These are phyloP conservation scores for Corella eumyota DNA, from an alignment of 23 tunicate species.

Conservation along the genomic window DNA sequence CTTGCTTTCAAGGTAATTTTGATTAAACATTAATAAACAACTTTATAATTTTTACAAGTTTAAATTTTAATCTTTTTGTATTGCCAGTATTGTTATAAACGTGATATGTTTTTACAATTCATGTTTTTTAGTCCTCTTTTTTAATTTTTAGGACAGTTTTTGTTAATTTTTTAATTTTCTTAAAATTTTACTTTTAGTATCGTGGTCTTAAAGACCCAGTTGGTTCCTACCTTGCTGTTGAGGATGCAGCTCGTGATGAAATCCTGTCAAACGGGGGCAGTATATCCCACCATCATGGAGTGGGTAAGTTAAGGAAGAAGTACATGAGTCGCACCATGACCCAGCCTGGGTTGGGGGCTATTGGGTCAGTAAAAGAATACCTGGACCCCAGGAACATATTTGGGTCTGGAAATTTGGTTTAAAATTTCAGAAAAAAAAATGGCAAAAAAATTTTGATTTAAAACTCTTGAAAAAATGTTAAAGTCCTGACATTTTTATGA, in stretches of 20 bases:
- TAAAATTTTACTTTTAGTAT: slow-evolving; percentile 56
- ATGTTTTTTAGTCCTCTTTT: no score
- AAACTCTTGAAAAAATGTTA: no score
- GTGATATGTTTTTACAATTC: neutral
- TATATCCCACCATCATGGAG: slow-evolving; percentile 87
- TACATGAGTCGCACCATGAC: slow-evolving; percentile 66
- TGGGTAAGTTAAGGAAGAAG: slow-evolving; percentile 81
- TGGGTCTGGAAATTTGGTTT: slow-evolving; percentile 63
- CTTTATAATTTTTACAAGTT: no score
- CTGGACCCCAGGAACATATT: slow-evolving; percentile 85
- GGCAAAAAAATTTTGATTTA: no score
- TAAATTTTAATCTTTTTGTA: neutral
- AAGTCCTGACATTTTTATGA: no score
- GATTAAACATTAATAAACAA: no score
- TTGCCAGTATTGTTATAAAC: neutral
- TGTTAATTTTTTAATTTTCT: no score
- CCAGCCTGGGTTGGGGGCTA: slow-evolving; percentile 38
- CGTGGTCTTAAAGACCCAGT: slow-evolving; percentile 71
- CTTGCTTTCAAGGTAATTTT: slow-evolving; percentile 71
- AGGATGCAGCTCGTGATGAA: slow-evolving; percentile 88
- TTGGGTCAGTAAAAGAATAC: slow-evolving; percentile 69
- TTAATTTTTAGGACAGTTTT: no score
- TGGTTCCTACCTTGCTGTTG: slow-evolving; percentile 51
- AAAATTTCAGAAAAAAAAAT: slow-evolving; percentile 3
- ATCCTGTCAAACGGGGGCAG: slow-evolving; percentile 79